These are phyloP conservation scores for Eupithecia insigniata DNA, from an alignment of 2,888 invertebrate species.

Conservation along the genomic window DNA sequence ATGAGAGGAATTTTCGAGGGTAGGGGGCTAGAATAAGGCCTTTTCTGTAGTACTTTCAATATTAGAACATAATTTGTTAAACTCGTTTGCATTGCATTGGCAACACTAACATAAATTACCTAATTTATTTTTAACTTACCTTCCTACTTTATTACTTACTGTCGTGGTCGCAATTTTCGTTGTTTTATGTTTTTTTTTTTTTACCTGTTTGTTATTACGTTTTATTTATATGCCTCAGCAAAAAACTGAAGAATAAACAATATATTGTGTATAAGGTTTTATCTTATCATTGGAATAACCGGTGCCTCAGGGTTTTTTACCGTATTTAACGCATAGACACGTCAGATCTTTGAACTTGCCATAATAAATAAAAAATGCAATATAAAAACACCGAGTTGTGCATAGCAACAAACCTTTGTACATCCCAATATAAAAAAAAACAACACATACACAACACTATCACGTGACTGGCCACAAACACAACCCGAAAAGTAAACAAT, in stretches of 20 bases:
- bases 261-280: neutral
- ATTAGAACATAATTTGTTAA: neutral
- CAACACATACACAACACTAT: constrained; percentile 43
- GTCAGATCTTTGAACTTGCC: constrained; percentile 37
- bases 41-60: neutral
- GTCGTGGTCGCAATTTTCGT: neutral
- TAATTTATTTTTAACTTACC: neutral
- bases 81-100: no score
- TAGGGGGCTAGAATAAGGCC: neutral
- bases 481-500: constrained; percentile 34
- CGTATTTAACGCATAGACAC: neutral
- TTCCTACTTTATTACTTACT: neutral
- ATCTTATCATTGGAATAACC: neutral
- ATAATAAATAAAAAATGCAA: constrained; percentile 34
- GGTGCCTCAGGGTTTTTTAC: neutral
- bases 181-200: neutral
- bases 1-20: neutral
- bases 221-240: neutral
- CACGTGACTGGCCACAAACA: constrained; percentile 11
- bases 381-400: constrained; percentile 50
- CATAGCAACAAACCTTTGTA: constrained; percentile 59
- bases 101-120: neutral
- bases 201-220: neutral
- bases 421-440: constrained; percentile 58
- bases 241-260: neutral